phyloP scores from a whole-genome alignment of 2,888 invertebrate genomes.

The Theretra japonica region DNA sequence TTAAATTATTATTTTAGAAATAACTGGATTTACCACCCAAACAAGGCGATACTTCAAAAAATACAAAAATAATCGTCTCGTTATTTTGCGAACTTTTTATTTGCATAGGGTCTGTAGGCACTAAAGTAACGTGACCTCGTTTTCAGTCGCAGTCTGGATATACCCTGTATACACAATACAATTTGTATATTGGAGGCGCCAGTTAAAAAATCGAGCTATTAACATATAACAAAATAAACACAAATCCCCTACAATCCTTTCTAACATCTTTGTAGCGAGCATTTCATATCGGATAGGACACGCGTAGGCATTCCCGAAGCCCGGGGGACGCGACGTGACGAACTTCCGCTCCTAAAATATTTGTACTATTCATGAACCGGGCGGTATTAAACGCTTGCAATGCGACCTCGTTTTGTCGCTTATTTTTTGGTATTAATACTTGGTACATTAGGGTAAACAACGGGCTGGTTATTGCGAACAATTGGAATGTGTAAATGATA shows the following conservation, averaged over 20 bases:
- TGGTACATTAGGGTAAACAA: conserved; percentile 1
- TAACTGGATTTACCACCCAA: too few relatives aligned
- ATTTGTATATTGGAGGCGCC: too few relatives aligned
- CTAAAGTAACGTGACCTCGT: too few relatives aligned
- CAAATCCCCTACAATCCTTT: conserved; percentile 6
- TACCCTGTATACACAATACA: too few relatives aligned
- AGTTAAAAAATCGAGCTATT: too few relatives aligned
- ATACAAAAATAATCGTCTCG: too few relatives aligned
- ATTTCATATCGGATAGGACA: conserved; percentile 74
- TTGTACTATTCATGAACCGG: conserved; percentile 74
- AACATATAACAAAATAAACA: background rate
- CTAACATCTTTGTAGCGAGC: conserved; percentile 47
- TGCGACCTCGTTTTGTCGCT: conserved; percentile 51
- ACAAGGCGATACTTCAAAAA: too few relatives aligned
- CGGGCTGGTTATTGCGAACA: background rate
- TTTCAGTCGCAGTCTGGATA: too few relatives aligned
- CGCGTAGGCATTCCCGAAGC: conserved; percentile 74
- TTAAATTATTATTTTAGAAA: too few relatives aligned
- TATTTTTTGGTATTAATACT: conserved; percentile 42
- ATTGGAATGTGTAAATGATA: background rate
- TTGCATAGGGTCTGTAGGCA: too few relatives aligned
- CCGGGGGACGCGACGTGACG: conserved; percentile 72
- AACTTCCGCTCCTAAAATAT: conserved; percentile 74
- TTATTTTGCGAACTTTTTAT: too few relatives aligned
- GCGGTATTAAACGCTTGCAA: conserved; percentile 71